Evolutionary conservation across 2,113 vertebrate genomes (phyloP).

Genomic region (Mustela lutreola): DNA sequence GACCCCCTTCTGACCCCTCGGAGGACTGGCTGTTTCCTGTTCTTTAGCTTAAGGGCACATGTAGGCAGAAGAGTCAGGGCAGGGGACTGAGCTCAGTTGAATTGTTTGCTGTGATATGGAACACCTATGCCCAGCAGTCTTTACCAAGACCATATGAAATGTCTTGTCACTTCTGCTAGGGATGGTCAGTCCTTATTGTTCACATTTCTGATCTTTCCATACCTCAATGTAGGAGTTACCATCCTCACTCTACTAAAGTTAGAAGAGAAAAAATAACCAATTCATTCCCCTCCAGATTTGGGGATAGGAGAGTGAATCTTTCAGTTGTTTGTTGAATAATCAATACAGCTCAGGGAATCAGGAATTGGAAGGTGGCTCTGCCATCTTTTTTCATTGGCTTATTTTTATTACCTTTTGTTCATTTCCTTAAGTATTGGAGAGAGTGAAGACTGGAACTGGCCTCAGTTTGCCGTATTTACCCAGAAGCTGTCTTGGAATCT

Average conservation of each 20-base stretch:
- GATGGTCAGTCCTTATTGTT: not conserved
- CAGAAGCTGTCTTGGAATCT: not conserved
- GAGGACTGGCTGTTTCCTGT: not conserved
- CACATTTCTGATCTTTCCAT: not conserved
- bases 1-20: not conserved
- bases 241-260: not conserved
- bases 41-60: not conserved
- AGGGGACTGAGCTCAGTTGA: not conserved
- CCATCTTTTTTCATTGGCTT: not conserved
- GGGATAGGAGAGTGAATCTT: not conserved
- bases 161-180: not conserved
- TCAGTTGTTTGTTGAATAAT: not conserved
- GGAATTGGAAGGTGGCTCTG: not conserved
- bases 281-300: not conserved
- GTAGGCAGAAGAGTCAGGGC: not conserved
- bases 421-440: not conserved
- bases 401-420: not conserved
- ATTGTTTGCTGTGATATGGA: not conserved
- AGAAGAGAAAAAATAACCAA: not conserved
- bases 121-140: not conserved
- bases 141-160: too few species aligned
- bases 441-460: not conserved
- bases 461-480: not conserved
- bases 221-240: not conserved
- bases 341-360: not conserved